A percentile compares a stretch with the other conserved stretches of the same genome.
phyloP scores from a whole-genome alignment of 2,113 vertebrate species.

The Gobius niger region DNA sequence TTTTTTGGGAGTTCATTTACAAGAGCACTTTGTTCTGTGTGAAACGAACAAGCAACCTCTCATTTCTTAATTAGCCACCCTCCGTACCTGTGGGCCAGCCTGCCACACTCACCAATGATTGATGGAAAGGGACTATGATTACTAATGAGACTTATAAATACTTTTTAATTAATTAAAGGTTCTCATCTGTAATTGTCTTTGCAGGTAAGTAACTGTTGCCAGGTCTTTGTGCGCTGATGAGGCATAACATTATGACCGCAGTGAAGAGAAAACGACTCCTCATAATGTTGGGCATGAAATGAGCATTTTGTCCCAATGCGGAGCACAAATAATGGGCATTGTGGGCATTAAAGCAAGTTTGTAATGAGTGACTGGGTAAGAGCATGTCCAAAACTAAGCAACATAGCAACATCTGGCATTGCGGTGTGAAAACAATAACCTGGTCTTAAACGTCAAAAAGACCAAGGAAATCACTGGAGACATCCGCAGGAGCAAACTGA shows the following conservation, averaged over 20 bases:
- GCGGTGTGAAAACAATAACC: no score
- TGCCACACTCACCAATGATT: conserved; percentile 50
- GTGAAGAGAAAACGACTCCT: background rate
- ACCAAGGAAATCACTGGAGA: no score
- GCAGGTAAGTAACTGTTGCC: conserved; percentile 14
- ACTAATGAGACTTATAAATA: conserved; percentile 69
- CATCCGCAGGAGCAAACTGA: no score
- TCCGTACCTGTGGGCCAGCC: conserved; percentile 59
- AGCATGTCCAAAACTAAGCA: no score
- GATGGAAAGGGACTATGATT: conserved; percentile 54
- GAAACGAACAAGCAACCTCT: conserved; percentile 48
- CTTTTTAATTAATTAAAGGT: conserved; percentile 57
- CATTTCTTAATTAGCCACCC: conserved; percentile 64
- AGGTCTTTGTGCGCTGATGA: conserved; percentile 3
- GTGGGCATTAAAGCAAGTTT: no score
- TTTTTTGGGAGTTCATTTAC: conserved; percentile 13
- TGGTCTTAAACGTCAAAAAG: no score
- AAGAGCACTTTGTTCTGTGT: conserved; percentile 26
- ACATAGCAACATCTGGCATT: no score
- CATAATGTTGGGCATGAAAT: background rate
- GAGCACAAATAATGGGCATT: no score
- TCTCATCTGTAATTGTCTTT: conserved; percentile 38
- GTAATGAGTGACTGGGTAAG: no score
- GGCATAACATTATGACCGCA: background rate
- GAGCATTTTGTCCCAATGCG: background rate